A percentile compares a stretch with the other conserved stretches of the same genome.
phyloP scores from a whole-genome alignment of 2,797 vertebrate species.

The Trematomus bernacchii region DNA sequence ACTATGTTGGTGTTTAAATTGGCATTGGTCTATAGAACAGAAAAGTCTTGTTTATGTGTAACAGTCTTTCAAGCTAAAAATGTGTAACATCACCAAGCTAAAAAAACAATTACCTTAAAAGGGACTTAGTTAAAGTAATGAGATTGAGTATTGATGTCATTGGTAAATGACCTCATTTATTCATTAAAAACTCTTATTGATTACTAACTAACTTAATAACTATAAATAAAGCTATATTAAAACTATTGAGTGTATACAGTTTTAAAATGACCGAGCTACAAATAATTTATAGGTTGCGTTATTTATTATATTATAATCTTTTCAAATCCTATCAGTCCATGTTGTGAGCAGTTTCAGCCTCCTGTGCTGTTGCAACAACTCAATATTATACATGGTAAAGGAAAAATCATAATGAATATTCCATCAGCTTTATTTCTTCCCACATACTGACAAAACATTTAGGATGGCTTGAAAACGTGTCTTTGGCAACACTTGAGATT shows the following conservation, averaged over 20 bases:
- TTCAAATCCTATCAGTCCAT: background rate
- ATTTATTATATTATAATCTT: background rate
- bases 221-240: slow-evolving; percentile 24
- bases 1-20: slow-evolving; percentile 25
- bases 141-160: slow-evolving; percentile 2
- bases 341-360: background rate
- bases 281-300: background rate
- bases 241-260: slow-evolving; percentile 3
- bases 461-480: background rate
- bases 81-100: background rate
- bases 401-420: slow-evolving; percentile 22
- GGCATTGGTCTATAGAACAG: background rate
- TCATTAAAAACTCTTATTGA: background rate
- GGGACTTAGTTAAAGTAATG: background rate
- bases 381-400: background rate
- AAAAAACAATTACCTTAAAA: slow-evolving; percentile 2
- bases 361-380: background rate
- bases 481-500: slow-evolving; percentile 2
- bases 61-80: background rate
- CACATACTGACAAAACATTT: background rate
- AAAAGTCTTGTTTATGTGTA: background rate
- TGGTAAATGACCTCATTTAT: background rate
- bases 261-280: background rate
- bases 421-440: slow-evolving; percentile 26
- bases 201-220: background rate